Conservation (phyloP, 2,113 vertebrate species). For the Pimephales promelas region DNA sequence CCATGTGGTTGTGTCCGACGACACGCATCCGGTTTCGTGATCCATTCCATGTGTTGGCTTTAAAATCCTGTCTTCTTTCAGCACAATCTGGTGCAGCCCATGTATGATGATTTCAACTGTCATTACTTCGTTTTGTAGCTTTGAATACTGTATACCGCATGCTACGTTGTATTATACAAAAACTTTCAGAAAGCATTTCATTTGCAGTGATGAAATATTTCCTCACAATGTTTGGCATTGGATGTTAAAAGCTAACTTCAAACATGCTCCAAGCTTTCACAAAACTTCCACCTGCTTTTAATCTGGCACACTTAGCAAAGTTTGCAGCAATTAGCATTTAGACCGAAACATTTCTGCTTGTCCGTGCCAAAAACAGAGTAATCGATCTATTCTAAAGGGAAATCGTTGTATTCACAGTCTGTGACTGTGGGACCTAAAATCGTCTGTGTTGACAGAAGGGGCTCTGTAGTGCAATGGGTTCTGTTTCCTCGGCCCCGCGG, state of each 20-base stretch:
- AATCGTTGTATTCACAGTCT: slow-evolving; percentile 63
- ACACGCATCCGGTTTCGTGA: not conserved
- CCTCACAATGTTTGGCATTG: slow-evolving; percentile 56
- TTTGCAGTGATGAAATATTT: slow-evolving; percentile 15
- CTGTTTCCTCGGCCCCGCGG: slow-evolving; percentile 65
- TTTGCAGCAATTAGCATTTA: slow-evolving; percentile 47
- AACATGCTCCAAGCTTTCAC: not conserved
- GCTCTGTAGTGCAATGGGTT: slow-evolving; percentile 58
- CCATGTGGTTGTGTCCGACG: not conserved
- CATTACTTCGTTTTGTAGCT: slow-evolving; percentile 9
- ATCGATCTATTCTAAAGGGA: slow-evolving; percentile 57
- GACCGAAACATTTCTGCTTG: slow-evolving; percentile 34
- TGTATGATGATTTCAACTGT: slow-evolving; percentile 6
- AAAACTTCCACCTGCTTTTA: slow-evolving; percentile 47
- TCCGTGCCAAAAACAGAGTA: slow-evolving; percentile 36
- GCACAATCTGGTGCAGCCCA: not conserved
- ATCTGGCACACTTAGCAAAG: slow-evolving; percentile 45
- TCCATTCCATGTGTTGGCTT: slow-evolving; percentile 16
- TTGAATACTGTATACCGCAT: slow-evolving; percentile 45
- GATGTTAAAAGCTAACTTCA: slow-evolving; percentile 37
- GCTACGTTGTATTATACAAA: slow-evolving; percentile 64
- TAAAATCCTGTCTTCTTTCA: not conserved
- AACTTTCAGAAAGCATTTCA: slow-evolving; percentile 55
- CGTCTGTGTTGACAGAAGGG: slow-evolving; percentile 66
- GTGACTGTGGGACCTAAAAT: slow-evolving; percentile 55